These are phyloP conservation scores for Microtus montanus DNA, from an alignment of 2,113 vertebrate species.

Conservation along the genomic window DNA sequence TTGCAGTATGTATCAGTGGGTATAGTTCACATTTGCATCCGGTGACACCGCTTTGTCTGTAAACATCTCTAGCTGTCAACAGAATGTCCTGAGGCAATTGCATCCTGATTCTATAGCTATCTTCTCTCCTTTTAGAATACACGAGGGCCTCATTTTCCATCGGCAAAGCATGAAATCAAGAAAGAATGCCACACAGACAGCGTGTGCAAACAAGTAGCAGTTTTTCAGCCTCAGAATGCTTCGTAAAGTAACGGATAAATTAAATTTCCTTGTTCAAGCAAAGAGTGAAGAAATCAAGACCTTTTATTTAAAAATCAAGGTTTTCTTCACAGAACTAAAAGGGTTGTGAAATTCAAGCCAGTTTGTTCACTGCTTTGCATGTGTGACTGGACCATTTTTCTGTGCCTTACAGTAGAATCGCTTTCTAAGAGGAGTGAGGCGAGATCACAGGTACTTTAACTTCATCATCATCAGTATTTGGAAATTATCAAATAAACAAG, in stretches of 20 bases:
- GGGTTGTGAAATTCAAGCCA: slow-evolving; percentile 67
- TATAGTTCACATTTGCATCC: slow-evolving; percentile 97
- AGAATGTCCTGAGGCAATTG: slow-evolving; percentile 97
- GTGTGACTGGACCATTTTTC: slow-evolving; percentile 61
- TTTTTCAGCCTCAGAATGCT: slow-evolving; percentile 89
- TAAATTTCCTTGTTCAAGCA: slow-evolving; percentile 86
- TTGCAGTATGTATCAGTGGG: slow-evolving; percentile 90
- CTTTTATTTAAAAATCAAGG: slow-evolving; percentile 76
- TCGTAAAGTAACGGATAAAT: slow-evolving; percentile 94
- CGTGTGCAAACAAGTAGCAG: slow-evolving; percentile 90
- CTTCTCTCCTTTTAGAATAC: slow-evolving; percentile 94
- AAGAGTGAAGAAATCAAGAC: slow-evolving; percentile 80
- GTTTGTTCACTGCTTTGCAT: slow-evolving; percentile 61
- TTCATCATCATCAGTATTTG: slow-evolving; percentile 78
- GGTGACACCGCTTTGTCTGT: slow-evolving; percentile 93
- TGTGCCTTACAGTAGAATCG: slow-evolving; percentile 67
- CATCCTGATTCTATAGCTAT: slow-evolving; percentile 91
- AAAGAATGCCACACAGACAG: slow-evolving; percentile 94
- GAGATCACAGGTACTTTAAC: slow-evolving; percentile 65
- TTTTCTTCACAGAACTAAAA: slow-evolving; percentile 56
- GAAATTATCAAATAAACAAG: slow-evolving; percentile 75
- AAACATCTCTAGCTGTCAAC: slow-evolving; percentile 97
- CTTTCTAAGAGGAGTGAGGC: slow-evolving; percentile 71
- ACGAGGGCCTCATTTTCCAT: slow-evolving; percentile 97
- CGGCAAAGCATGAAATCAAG: slow-evolving; percentile 98